These are phyloP conservation scores for Oryzias dopingdopingensis DNA, from an alignment of 2,797 vertebrate genomes.

Conservation along the genomic window DNA sequence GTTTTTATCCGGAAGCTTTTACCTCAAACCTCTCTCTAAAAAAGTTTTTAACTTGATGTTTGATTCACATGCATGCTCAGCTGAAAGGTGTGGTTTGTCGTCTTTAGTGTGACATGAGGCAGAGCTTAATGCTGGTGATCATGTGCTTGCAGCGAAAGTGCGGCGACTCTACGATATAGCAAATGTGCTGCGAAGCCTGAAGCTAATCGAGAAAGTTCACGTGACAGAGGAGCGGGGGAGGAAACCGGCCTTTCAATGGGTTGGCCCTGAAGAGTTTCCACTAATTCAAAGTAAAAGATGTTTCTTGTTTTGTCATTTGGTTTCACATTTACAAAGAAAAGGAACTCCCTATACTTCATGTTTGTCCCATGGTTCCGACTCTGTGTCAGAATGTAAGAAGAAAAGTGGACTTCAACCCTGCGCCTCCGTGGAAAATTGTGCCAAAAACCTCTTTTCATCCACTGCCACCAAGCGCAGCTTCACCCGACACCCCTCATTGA, in stretches of 20 bases:
- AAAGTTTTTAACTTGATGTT: too few relatives aligned
- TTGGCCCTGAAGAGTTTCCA: conserved; percentile 83
- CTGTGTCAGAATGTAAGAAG: conserved; percentile 21
- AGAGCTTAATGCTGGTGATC: not conserved
- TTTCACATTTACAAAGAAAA: too few relatives aligned
- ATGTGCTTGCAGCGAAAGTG: conserved; percentile 86
- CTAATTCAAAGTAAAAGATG: conserved; percentile 76
- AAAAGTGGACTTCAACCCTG: conserved; percentile 58
- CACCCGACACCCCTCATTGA: conserved; percentile 92
- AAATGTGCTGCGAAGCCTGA: conserved; percentile 93
- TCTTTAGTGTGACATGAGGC: too few relatives aligned
- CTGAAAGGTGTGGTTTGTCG: too few relatives aligned
- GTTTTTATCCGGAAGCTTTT: not conserved
- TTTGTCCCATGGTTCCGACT: conserved; percentile 52
- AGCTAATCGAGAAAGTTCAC: conserved; percentile 95
- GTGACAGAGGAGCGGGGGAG: conserved; percentile 89
- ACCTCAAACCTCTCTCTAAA: not conserved
- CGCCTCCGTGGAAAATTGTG: conserved; percentile 83
- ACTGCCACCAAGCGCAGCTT: conserved; percentile 82
- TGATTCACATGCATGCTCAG: too few relatives aligned
- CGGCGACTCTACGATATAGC: conserved; percentile 95
- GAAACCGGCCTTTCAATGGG: conserved; percentile 96
- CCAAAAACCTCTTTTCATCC: conserved; percentile 92
- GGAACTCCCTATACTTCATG: not conserved
- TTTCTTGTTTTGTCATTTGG: not conserved